Evolutionary conservation across 2,113 vertebrate genomes (phyloP), one percentile per base, ranked within the genome.

Genomic region (Corythornis vintsioides): DNA sequence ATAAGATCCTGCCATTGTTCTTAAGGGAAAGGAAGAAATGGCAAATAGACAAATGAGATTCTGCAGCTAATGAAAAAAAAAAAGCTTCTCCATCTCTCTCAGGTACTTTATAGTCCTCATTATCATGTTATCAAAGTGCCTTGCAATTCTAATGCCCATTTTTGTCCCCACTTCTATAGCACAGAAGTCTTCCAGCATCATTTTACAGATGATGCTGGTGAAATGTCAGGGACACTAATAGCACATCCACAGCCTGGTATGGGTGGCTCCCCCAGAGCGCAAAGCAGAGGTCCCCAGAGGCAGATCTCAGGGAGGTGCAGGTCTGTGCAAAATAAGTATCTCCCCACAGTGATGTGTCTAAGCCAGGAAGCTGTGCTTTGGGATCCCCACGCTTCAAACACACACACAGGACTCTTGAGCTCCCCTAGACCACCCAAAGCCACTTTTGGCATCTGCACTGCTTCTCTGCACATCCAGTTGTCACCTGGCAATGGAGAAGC

Each of bases 41-140:
- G 57, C 66, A 72, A 50, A 17, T 35, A 88, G 67, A 71, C 45
- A 69, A 90, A 84, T 65, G 66, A 89, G 67, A 82, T 88, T 73
- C 77, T 89, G 67, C 63, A 89, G 42, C 50, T n/a, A 56, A 89
- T 55, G 48, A 50, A 74, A 76, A 70, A 92, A 92, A 81, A 35
- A 63, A 59, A 87, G 33, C 63, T 70, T 94, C 63, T 79, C 77
- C 38, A 2, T 80, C 59, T 79, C 43, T 78, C 59, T 70, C 66
- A 40, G 70, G 55, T 76, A 38, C 42, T 75, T 84, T 65, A 40
- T 8, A 47, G 50, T 4, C 42, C 53, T 85, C 63, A 79, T 55
- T 70, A 91, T 40, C 60, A 12, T 42, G 43, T 19, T 63, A 69
- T 17, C 63, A 63, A 66, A 89, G 86, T 0, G 2, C 38, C 55